A percentile compares a stretch with the other conserved stretches of the same genome.
Evolutionary conservation across 2,113 vertebrate genomes (phyloP).

Genomic region (Hyaena hyaena): DNA sequence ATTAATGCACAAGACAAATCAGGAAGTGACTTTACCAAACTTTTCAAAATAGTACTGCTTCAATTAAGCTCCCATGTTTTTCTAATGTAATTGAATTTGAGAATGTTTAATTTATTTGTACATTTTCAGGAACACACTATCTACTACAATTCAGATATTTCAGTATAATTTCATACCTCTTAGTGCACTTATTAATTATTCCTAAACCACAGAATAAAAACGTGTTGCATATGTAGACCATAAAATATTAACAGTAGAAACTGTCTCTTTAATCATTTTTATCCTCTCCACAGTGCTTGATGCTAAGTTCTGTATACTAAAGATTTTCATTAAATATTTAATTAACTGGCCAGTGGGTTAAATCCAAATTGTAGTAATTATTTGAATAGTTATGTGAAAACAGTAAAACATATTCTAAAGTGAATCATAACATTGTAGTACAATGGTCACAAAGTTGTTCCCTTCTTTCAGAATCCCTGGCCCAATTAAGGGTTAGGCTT

Average conservation of each 20-base stretch:
- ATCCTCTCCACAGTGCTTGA: neutral
- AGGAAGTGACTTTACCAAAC: neutral
- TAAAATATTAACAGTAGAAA: slow-evolving; percentile 6
- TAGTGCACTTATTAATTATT: slow-evolving; percentile 53
- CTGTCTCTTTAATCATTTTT: neutral
- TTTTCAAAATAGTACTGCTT: slow-evolving; percentile 24
- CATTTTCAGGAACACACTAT: slow-evolving; percentile 47
- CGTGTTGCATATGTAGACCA: neutral
- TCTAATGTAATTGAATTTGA: slow-evolving; percentile 48
- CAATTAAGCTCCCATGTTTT: neutral
- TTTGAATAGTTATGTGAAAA: slow-evolving; percentile 9
- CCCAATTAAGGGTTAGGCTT: neutral
- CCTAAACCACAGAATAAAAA: slow-evolving; percentile 26
- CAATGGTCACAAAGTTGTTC: neutral
- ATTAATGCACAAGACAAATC: slow-evolving; percentile 40
- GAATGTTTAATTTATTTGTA: slow-evolving; percentile 44
- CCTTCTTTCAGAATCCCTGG: neutral
- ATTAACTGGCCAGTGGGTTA: neutral
- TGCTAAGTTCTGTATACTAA: neutral
- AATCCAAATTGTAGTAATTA: slow-evolving; percentile 15
- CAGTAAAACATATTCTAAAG: neutral
- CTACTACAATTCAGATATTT: slow-evolving; percentile 22
- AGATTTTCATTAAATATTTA: slow-evolving; percentile 20
- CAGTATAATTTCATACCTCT: slow-evolving; percentile 34
- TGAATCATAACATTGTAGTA: neutral